A percentile compares a stretch with the other conserved stretches of the same genome.
Conservation (phyloP, 2,888 invertebrate genomes). For the Nomada goodeniana region DNA sequence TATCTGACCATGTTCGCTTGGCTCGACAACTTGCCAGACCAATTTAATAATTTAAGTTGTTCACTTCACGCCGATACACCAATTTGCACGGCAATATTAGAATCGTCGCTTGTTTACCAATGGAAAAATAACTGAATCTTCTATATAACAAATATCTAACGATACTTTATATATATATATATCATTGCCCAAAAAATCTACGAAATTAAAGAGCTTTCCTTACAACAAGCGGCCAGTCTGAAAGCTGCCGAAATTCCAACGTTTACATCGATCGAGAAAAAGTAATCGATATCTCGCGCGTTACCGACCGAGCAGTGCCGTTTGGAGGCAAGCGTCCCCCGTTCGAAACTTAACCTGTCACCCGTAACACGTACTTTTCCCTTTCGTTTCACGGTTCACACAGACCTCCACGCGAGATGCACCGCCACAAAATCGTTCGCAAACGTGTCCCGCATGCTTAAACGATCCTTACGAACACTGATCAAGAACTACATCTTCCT, state of each 20-base stretch:
- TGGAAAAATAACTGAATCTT: no score
- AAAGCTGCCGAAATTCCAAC: background rate
- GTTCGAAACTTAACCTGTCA: slow-evolving; percentile 60
- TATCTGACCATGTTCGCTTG: background rate
- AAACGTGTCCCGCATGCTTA: background rate
- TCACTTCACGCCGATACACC: background rate
- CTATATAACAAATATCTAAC: no score
- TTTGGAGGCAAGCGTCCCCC: slow-evolving; percentile 50
- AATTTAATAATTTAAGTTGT: background rate
- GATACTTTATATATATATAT: no score
- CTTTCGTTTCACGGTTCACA: slow-evolving; percentile 28
- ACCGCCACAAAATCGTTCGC: slow-evolving; percentile 2
- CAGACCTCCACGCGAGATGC: background rate
- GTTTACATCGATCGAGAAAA: slow-evolving; percentile 7
- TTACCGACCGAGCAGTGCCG: slow-evolving; percentile 58
- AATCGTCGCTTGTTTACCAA: background rate
- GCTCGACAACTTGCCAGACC: background rate
- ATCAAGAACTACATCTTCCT: background rate
- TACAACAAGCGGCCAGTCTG: no score
- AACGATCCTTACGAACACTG: slow-evolving; percentile 6
- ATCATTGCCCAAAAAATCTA: background rate
- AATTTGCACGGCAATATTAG: background rate
- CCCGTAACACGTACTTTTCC: slow-evolving; percentile 23
- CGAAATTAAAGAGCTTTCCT: no score
- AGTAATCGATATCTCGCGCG: slow-evolving; percentile 44